Evolutionary conservation across 30 jellyfish, hydroid and myxozoan species (phyloP), one percentile per base, ranked within the genome.

Genomic region (Euphysa ruthae): DNA sequence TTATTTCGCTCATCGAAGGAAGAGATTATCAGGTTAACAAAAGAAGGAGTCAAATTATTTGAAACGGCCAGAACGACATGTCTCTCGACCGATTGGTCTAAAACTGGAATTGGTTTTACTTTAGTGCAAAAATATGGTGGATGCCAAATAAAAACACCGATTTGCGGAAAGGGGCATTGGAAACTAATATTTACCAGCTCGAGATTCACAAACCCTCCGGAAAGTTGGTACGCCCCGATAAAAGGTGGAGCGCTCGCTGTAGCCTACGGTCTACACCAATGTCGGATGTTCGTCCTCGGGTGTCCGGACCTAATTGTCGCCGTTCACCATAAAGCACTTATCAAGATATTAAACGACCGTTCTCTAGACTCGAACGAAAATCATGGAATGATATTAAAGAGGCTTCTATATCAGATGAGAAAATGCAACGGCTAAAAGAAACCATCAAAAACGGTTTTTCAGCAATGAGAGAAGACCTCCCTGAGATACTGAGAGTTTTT

Each of bases 371-470:
- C 55, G 55, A 42, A 13, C 14, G 14, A n/a, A 42, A 42, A 42
- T 18, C 55, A n/a, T n/a, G n/a, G n/a, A n/a, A n/a, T n/a, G n/a
- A n/a, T n/a, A n/a, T n/a, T n/a, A n/a, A n/a, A n/a, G n/a, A n/a
- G n/a, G n/a, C n/a, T n/a, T n/a, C n/a, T n/a, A n/a, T n/a, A n/a
- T n/a, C n/a, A n/a, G n/a, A n/a, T n/a, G n/a, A n/a, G n/a, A n/a
- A n/a, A n/a, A n/a, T n/a, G n/a, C n/a, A n/a, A n/a, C n/a, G n/a
- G n/a, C n/a, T n/a, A n/a, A n/a, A n/a, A n/a, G n/a, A n/a, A n/a
- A n/a, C n/a, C n/a, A 58, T 58, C 61, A 61, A 7, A 15, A 58
- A 21, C 61, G 72, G 72, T 12, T 58, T 58, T 61, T 61, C 70
- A 58, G 8, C 14, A 27, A 10, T 1, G 63, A 58, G 30, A 58